Conservation (phyloP, 2,888 invertebrate genomes). For the Ernsta delagoae region DNA sequence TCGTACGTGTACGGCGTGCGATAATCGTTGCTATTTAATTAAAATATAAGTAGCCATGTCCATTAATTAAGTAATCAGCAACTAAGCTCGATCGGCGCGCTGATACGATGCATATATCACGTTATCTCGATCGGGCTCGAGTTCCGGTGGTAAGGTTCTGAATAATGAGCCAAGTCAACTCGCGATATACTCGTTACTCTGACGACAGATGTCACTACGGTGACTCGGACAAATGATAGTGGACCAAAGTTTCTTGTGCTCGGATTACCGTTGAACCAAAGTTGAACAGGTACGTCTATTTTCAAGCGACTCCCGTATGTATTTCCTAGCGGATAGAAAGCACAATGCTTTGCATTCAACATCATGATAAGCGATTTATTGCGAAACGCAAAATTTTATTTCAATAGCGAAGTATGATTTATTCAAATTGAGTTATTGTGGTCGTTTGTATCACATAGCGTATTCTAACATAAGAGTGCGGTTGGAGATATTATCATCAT, state of each 20-base stretch:
- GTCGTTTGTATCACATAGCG: slow-evolving; percentile 19
- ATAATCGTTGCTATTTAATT: slow-evolving; percentile 41
- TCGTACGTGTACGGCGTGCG: background rate
- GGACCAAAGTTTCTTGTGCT: slow-evolving; percentile 50
- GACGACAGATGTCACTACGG: slow-evolving; percentile 69
- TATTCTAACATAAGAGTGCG: slow-evolving; percentile 12
- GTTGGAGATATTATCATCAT: background rate
- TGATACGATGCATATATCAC: slow-evolving; percentile 38
- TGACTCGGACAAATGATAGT: slow-evolving; percentile 70
- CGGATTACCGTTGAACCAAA: slow-evolving; percentile 37
- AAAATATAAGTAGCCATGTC: slow-evolving; percentile 43
- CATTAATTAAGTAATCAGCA: slow-evolving; percentile 47
- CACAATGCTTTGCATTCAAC: background rate
- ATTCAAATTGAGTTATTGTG: slow-evolving; percentile 35
- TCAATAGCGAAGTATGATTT: slow-evolving; percentile 33
- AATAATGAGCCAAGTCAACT: slow-evolving; percentile 60
- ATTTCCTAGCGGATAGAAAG: too few relatives aligned
- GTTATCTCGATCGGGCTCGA: slow-evolving; percentile 50
- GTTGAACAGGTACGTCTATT: slow-evolving; percentile 1
- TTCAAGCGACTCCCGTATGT: slow-evolving; percentile 6
- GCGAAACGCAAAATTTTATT: slow-evolving; percentile 33
- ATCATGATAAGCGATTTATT: slow-evolving; percentile 39
- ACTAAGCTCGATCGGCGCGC: slow-evolving; percentile 38
- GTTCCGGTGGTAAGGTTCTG: slow-evolving; percentile 58
- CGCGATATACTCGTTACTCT: slow-evolving; percentile 68